These are phyloP conservation scores for Tetramorium simillimum DNA, from an alignment of 1,140 invertebrate genomes.

Conservation along the genomic window DNA sequence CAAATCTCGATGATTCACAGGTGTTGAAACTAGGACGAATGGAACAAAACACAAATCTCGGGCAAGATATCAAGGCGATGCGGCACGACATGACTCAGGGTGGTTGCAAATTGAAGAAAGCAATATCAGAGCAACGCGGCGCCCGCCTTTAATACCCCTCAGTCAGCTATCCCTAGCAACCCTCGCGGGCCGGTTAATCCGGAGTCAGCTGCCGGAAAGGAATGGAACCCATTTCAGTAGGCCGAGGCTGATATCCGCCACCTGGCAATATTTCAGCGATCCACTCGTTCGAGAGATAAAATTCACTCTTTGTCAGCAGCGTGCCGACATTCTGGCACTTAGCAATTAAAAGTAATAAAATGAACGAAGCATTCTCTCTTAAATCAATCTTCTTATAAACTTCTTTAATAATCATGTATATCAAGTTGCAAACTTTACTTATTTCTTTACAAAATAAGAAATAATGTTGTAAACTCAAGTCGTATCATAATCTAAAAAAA, in stretches of 20 bases:
- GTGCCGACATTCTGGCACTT: slow-evolving; percentile 51
- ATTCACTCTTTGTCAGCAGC: slow-evolving; percentile 67
- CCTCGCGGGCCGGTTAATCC: slow-evolving; percentile 74
- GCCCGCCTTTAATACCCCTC: slow-evolving; percentile 73
- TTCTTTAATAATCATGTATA: neutral
- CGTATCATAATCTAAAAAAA: neutral
- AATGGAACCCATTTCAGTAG: slow-evolving; percentile 73
- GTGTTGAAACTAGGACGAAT: neutral
- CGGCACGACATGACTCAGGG: slow-evolving; percentile 31
- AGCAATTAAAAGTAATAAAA: slow-evolving; percentile 66
- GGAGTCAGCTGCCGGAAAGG: slow-evolving; percentile 75
- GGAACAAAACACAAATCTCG: neutral
- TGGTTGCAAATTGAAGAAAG: slow-evolving; percentile 75
- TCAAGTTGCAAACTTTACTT: neutral
- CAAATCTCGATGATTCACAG: neutral
- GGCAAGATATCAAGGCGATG: slow-evolving; percentile 32
- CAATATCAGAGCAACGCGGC: slow-evolving; percentile 66
- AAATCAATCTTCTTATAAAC: neutral
- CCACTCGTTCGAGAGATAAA: slow-evolving; percentile 52
- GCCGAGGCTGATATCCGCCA: slow-evolving; percentile 71
- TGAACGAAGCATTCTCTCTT: neutral
- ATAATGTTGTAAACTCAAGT: neutral
- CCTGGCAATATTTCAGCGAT: slow-evolving; percentile 76
- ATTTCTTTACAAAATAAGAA: neutral
- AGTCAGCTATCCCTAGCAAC: slow-evolving; percentile 66